These are phyloP conservation scores for Sphaerophoria rueppellii DNA, from an alignment of 2,888 invertebrate species.

Conservation along the genomic window DNA sequence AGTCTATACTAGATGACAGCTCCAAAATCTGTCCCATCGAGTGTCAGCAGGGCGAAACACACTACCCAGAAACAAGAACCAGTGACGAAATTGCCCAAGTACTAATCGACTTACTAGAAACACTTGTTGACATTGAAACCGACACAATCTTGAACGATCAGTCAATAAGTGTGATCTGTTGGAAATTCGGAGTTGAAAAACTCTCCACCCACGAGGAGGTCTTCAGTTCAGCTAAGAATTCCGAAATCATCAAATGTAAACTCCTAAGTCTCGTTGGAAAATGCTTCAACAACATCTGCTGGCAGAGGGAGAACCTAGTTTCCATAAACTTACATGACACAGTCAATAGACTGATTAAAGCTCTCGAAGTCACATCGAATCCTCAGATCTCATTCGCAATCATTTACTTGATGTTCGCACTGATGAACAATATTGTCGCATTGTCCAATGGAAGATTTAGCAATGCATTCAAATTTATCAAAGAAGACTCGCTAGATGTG, in stretches of 20 bases:
- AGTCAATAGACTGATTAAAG: constrained; percentile 75
- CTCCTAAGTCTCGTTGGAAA: constrained; percentile 78
- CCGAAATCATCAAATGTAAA: constrained; percentile 78
- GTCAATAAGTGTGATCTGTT: constrained; percentile 77
- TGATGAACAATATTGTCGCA: constrained; percentile 78
- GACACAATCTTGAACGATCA: constrained; percentile 76
- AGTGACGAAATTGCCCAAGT: constrained; percentile 80
- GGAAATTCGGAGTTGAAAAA: constrained; percentile 80
- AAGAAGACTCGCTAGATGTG: constrained; percentile 77
- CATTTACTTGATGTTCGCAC: constrained; percentile 79
- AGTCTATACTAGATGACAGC: constrained; percentile 24
- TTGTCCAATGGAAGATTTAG: constrained; percentile 63
- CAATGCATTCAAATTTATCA: constrained; percentile 75
- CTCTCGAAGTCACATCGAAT: constrained; percentile 64
- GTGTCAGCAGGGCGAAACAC: constrained; percentile 68
- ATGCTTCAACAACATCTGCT: constrained; percentile 79
- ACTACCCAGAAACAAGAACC: constrained; percentile 75
- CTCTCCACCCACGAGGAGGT: constrained; percentile 74
- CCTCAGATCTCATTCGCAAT: constrained; percentile 76
- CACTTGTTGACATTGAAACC: constrained; percentile 78
- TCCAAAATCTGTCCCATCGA: not conserved
- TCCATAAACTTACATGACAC: constrained; percentile 77
- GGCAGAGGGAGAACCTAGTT: constrained; percentile 76
- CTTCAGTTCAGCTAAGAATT: constrained; percentile 75
- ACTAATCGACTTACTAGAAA: constrained; percentile 78